Percentiles rank a stretch among this genome's conserved stretches.
These are phyloP conservation scores for Amphipoea lucens DNA, from an alignment of 2,888 invertebrate genomes.

Conservation along the genomic window DNA sequence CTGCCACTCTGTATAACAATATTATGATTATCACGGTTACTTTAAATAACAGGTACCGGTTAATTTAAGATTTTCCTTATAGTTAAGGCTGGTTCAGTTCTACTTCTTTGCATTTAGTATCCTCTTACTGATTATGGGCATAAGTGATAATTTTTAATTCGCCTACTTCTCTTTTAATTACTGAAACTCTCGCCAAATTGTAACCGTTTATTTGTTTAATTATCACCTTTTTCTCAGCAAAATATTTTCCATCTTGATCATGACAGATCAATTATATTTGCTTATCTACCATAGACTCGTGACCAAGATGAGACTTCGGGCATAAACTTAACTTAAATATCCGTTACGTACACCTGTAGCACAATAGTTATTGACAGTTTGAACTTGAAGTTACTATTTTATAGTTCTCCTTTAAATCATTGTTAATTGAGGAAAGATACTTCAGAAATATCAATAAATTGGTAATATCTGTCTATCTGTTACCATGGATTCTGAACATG, in stretches of 20 bases:
- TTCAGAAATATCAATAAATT: not conserved
- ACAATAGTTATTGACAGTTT: slow-evolving; percentile 2
- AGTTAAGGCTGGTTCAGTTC: not conserved
- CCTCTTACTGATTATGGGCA: not conserved
- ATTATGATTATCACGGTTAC: not conserved
- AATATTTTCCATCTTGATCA: slow-evolving; percentile 22
- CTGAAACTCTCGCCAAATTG: slow-evolving; percentile 1
- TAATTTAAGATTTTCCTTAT: not conserved
- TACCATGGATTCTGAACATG: too few relatives aligned
- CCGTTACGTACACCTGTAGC: not conserved
- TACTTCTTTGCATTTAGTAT: not conserved
- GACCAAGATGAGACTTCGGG: not conserved
- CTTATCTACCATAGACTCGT: slow-evolving; percentile 10
- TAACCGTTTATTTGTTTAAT: slow-evolving; percentile 3
- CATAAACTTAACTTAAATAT: not conserved
- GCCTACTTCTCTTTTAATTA: not conserved
- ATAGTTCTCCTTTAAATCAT: slow-evolving; percentile 4
- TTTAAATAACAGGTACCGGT: not conserved
- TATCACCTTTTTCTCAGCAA: not conserved
- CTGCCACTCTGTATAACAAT: not conserved
- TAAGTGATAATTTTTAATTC: slow-evolving; percentile 6
- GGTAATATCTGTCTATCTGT: not conserved
- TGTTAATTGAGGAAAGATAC: not conserved
- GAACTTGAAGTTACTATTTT: not conserved
- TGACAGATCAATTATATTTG: slow-evolving; percentile 7